Conservation (phyloP, 2,113 vertebrate genomes). For the Mastomys coucha region DNA sequence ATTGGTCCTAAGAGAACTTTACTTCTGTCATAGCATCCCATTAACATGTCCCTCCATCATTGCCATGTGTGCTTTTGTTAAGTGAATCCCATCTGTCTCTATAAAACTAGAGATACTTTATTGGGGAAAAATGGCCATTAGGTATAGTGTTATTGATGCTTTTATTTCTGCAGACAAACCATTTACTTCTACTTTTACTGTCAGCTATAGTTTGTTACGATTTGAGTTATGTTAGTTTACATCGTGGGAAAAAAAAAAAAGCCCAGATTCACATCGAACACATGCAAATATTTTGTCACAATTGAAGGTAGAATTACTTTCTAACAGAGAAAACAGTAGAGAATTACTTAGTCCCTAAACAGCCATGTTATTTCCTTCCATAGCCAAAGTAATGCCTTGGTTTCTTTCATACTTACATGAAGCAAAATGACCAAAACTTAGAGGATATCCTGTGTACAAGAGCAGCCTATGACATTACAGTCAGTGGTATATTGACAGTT, state of each 20-base stretch:
- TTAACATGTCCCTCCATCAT: too few species aligned
- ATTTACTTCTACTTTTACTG: not conserved
- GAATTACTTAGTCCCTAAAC: not conserved
- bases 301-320: not conserved
- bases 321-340: not conserved
- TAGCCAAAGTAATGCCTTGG: not conserved
- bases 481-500: not conserved
- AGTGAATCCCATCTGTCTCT: not conserved
- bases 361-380: not conserved
- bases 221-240: conserved; percentile 21
- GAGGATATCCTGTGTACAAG: too few species aligned
- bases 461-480: not conserved
- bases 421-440: not conserved
- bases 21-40: rapidly evolving
- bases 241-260: not conserved
- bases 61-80: not conserved
- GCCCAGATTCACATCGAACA: not conserved
- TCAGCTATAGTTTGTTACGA: not conserved
- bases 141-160: not conserved
- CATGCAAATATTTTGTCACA: conserved; percentile 20
- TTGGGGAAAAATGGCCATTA: not conserved
- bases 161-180: conserved; percentile 18
- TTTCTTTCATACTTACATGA: not conserved
- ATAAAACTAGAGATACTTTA: not conserved
- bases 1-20: not conserved